Conservation (phyloP, 2,888 invertebrate genomes). For the Cryptosula pallasiana region DNA sequence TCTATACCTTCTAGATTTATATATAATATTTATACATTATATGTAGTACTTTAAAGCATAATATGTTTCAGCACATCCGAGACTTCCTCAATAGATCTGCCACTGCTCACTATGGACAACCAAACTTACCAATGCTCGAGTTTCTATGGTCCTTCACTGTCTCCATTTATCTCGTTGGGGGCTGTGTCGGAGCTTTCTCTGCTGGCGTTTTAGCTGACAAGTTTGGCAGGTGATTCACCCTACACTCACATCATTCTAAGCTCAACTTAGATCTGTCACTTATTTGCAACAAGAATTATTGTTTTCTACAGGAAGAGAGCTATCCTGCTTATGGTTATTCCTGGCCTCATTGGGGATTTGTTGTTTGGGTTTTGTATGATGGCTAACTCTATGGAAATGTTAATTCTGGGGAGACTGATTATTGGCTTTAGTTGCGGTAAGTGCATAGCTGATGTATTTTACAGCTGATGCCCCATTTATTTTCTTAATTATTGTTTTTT, state of each 20-base stretch:
- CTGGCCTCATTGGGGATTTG: constrained; percentile 30
- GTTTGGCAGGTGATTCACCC: constrained; percentile 34
- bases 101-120: constrained; percentile 58
- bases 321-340: constrained; percentile 30
- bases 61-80: constrained; percentile 58
- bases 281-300: too few species aligned
- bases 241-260: too few species aligned
- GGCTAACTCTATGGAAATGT: constrained; percentile 34
- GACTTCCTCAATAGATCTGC: constrained; percentile 70
- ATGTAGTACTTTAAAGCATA: too few species aligned
- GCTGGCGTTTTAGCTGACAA: constrained; percentile 32
- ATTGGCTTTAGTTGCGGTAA: constrained; percentile 35
- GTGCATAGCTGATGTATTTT: constrained; percentile 23
- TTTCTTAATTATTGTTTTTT: too few species aligned
- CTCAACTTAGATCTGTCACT: too few species aligned
- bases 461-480: too few species aligned
- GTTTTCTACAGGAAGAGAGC: constrained; percentile 31
- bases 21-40: too few species aligned
- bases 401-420: constrained; percentile 32
- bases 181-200: constrained; percentile 32
- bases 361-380: constrained; percentile 32
- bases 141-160: constrained; percentile 33
- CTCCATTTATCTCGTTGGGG: constrained; percentile 34
- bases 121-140: constrained; percentile 27
- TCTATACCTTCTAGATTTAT: too few species aligned